Base-by-base conservation (phyloP, 92 coral and sea anemone species). In the Paramuricea clavata region DNA sequence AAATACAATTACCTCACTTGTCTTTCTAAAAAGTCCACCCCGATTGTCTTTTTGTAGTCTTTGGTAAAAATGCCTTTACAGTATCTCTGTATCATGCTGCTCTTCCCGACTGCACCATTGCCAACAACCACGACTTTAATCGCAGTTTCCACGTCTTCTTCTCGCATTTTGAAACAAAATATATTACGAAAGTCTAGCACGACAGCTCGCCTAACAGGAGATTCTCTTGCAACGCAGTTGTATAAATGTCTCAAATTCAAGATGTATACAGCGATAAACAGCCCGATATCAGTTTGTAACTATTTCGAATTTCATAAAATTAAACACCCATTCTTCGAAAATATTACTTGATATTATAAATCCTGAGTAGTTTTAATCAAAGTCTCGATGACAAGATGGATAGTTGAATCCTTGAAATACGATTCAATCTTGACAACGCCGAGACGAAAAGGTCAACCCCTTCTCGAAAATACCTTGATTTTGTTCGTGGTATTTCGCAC, bases 81-180 rank as follows among this genome's bases (percentile, higher is more conserved):
- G 80, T 93, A 96, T 81, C 99, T 88, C 81, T 96, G 99, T 49
- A 96, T 96, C 99, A 96, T 96, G 27, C 99, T 96, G 80, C 99
- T 96, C 42, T 96, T 96, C 0, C 99, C 99, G 26, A 96, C 99
- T 27, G 99, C 99, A 54, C 99, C 99, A 90, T 96, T 96, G 10
- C 99, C 99, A 22, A 96, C 99, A 39, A 96, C 98, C 64, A 96
- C 99, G 1, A 96, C 99, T 77, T 96, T 96, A 68, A 96, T 96
- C 62, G 99, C 99, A 16, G 95, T 98, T 85, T 96, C 99, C n/a
- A 96, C 99, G 91, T 96, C 99, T 88, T 96, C 99, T 78, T 96
- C 99, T 15, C 97, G 89, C 99, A 96, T 96, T 49, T 15, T 90
- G 42, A 54, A 31, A 6, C 31, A 74, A 49, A 49, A 11, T 47